Base-by-base conservation (phyloP, 2,113 vertebrate species). In the Eulemur macaco region DNA sequence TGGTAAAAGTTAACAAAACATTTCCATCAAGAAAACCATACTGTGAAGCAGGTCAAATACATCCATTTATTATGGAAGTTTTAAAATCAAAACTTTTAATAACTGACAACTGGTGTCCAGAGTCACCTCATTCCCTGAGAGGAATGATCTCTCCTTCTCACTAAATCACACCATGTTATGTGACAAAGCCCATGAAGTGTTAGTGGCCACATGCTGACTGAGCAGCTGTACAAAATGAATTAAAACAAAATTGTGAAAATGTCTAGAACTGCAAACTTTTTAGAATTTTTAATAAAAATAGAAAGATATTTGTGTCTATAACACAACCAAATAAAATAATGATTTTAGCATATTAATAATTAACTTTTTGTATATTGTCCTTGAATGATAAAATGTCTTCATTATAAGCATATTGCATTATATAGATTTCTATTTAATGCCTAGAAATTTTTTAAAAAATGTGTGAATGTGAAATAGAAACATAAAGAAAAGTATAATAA, bases 161-260 rank as follows among this genome's bases (percentile, higher is more conserved):
- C 91, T 94, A 83, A 91, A 69, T 97, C 94, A 94, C 42, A 56
- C 54, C 52, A 5, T 14, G 29, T 74, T 94, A 78, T 66, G 77
- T 97, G 96, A 95, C 95, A 97, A 95, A 78, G 73, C 56, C 42
- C 58, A 71, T 34, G 95, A 96, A 83, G 96, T 94, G 96, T 68
- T 86, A 63, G 82, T 66, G 89, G 73, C 94, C 95, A 83, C 97
- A 95, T 89, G 96, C 97, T 95, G 97, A 89, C 82, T 91, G 94
- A 97, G 89, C 95, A 97, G 97, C 97, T 98, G 93, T 83, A 97
- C 86, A 82, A 42, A 95, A 60, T 69, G 89, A 97, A 96, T 96
- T 97, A 89, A 95, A 96, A 93, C 39, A 18, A 85, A 85, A 91
- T 29, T 84, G 56, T 54, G 47, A 94, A 88, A 91, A 83, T 20